These are phyloP conservation scores for Aspidapion aeneum DNA, from an alignment of 2,888 invertebrate species.

Conservation along the genomic window DNA sequence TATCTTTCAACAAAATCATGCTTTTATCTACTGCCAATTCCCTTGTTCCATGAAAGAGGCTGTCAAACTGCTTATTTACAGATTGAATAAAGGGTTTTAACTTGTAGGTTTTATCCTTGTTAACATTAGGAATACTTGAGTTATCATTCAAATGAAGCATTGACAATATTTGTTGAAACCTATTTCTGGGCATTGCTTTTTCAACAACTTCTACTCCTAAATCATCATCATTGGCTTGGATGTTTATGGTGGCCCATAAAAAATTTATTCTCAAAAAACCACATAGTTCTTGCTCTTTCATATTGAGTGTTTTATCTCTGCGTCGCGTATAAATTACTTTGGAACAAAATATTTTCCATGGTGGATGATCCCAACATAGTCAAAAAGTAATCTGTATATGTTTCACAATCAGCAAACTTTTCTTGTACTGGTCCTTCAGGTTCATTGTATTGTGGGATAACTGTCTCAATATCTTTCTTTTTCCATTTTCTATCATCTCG, in stretches of 20 bases:
- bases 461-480: neutral
- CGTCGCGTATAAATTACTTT: constrained; percentile 9
- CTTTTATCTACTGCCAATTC: constrained; percentile 17
- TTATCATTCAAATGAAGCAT: constrained; percentile 22
- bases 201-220: too few species aligned
- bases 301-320: constrained; percentile 12
- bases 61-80: constrained; percentile 5
- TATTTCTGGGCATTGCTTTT: neutral
- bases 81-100: constrained; percentile 3
- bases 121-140: constrained; percentile 6
- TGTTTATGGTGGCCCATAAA: constrained; percentile 11
- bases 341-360: constrained; percentile 5
- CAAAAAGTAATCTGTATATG: constrained; percentile 7
- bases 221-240: constrained; percentile 6
- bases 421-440: constrained; percentile 3
- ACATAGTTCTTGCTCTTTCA: neutral
- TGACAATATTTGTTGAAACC: constrained; percentile 2
- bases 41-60: constrained; percentile 3
- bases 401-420: neutral
- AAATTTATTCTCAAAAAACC: constrained; percentile 8
- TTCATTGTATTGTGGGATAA: neutral
- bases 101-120: constrained; percentile 8
- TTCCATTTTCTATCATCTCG: constrained; percentile 1
- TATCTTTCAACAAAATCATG: constrained; percentile 18
- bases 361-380: constrained; percentile 2